Evolutionary conservation across 2,888 invertebrate genomes (phyloP), one percentile per base, ranked within the genome.

Genomic region (Tanaodytes sp.): DNA sequence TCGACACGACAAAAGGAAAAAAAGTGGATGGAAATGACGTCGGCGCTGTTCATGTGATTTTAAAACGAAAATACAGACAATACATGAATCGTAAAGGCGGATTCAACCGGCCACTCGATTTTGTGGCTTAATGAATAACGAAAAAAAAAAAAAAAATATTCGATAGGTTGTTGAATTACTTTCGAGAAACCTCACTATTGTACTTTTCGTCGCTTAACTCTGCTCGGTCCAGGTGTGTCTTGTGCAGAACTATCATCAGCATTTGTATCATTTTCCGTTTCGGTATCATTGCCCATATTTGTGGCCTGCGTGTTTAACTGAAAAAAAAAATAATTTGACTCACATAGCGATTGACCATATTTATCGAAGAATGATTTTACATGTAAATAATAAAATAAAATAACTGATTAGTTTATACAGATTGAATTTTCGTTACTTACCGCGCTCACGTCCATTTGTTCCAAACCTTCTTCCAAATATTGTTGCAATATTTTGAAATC

Each of bases 61-160:
- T 97, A 67, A 97, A 98, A 87, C 88, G 98, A 78, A 96, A 97
- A 87, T 98, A 97, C 85, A 91, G 98, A 78, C 98, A 99, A 87
- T 99, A 99, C 84, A 99, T 99, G 99, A 99, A 99, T 86, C 90
- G 99, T 71, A 96, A 97, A 86, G 99, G 99, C 72, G 99, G 98
- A 57, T 99, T 99, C 86, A 99, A 99, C 86, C 89, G 98, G 82
- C 98, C 98, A 36, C 87, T 99, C 73, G 98, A 99, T 86, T 97
- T 97, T 87, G 96, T 98, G 73, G 96, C 96, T 74, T 96, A 88
- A 86, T 46, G n/a, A 23, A 14, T 3, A 51, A n/a, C n/a, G n/a
- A n/a, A n/a, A n/a, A n/a, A n/a, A n/a, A 49, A 11, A 30, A 4
- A 12, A n/a, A n/a, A n/a, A n/a, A n/a, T n/a, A n/a, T n/a, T n/a